Evolutionary conservation across 2,888 invertebrate genomes (phyloP), one percentile per base, ranked within the genome.

Genomic region (Drosophila kambysellisi): DNA sequence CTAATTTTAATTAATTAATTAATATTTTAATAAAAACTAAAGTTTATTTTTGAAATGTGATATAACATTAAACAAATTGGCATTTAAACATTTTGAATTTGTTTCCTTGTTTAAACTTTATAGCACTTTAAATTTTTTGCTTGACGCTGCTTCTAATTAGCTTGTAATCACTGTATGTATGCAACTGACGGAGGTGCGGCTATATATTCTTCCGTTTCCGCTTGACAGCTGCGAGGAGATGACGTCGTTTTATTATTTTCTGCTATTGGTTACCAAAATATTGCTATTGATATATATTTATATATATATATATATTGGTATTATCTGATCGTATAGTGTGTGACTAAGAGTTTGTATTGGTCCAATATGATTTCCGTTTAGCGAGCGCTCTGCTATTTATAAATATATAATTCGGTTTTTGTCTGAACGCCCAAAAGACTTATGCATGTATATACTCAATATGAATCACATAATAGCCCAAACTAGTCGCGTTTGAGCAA

Each of bases 391-490:
- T 60, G 65, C 84, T 85, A 85, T 85, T 85, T 90, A 84, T 85
- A 85, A 89, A 90, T 71, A 75, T 82, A 67, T 81, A 70, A 83
- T 81, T 83, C 65, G 80, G 76, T 61, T 81, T 58, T 76, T 76
- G 76, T 70, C 76, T 75, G 74, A 82, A 62, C 62, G 59, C 74
- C 76, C 66, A 67, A 81, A 62, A 76, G 62, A 67, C 52, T 58
- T 58, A 74, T n/a, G 11, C 63, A 30, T 70, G 56, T 70, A 52
- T 78, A 83, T 86, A 76, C 86, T 65, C 74, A 64, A 77, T 81
- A 89, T 85, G 85, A 85, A 89, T 85, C 85, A 85, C 91, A 85
- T 85, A 85, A 90, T 85, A 77, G 88, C 79, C 86, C 85, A 70
- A 76, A 66, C 48, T 75, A 74, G 41, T 74, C 64, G 68, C 64